phyloP scores from a whole-genome alignment of 2,797 vertebrate genomes.

The Acrocephalus scirpaceus region DNA sequence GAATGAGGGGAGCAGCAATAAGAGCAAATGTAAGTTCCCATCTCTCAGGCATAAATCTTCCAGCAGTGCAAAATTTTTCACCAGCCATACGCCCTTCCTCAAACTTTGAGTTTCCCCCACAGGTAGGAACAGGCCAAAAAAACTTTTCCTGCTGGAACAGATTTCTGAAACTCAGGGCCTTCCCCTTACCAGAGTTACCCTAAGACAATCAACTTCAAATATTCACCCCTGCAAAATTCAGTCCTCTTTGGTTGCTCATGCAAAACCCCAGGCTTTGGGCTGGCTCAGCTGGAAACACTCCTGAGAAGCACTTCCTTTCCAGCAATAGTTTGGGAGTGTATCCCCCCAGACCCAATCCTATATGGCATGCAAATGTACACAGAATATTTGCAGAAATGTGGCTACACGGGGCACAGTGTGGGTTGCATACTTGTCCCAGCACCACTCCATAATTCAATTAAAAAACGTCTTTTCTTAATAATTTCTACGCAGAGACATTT shows the following conservation, averaged over 20 bases:
- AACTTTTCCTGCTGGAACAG: not conserved
- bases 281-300: not conserved
- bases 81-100: rapidly evolving
- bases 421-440: rapidly evolving
- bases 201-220: rapidly evolving
- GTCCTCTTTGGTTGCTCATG: not conserved
- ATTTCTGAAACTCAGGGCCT: not conserved
- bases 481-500: not conserved
- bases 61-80: not conserved
- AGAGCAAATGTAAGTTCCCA: not conserved
- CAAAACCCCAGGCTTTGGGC: not conserved
- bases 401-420: rapidly evolving
- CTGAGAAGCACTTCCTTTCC: not conserved
- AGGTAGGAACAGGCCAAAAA: not conserved
- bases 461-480: not conserved
- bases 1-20: not conserved
- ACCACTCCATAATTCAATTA: not conserved
- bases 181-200: not conserved
- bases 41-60: not conserved
- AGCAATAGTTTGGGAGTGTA: not conserved
- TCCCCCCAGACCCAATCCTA: not conserved
- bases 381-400: not conserved
- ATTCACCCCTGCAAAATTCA: not conserved
- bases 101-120: not conserved
- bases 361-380: rapidly evolving